Conservation (phyloP, 1,140 invertebrate species). For the Neodiprion lecontei region DNA sequence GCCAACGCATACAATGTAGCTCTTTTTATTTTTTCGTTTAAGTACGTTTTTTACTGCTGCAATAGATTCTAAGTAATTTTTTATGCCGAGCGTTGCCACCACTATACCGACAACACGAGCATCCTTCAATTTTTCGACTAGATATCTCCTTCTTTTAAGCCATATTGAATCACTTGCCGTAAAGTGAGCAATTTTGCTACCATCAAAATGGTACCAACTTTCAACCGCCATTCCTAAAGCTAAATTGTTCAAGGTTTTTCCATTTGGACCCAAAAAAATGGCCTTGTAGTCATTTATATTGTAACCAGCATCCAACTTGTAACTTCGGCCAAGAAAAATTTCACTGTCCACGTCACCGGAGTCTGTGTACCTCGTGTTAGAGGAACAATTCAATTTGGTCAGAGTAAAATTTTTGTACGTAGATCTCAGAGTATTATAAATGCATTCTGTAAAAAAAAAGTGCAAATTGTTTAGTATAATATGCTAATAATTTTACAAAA, state of each 20-base stretch:
- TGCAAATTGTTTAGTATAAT: conserved; percentile 28
- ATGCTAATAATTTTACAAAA: conserved; percentile 18
- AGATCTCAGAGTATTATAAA: conserved; percentile 36
- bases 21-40: conserved; percentile 79
- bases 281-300: conserved; percentile 58
- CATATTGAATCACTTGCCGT: conserved; percentile 61
- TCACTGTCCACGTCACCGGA: conserved; percentile 22
- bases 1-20: conserved; percentile 90
- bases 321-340: conserved; percentile 49
- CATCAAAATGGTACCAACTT: conserved; percentile 62
- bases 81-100: conserved; percentile 84
- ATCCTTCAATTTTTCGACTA: conserved; percentile 90
- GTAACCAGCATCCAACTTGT: conserved; percentile 40
- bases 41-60: conserved; percentile 76
- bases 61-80: conserved; percentile 82
- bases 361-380: conserved; percentile 47
- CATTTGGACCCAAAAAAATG: conserved; percentile 65
- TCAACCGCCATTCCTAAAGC: conserved; percentile 62
- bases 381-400: conserved; percentile 50
- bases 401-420: conserved; percentile 45
- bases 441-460: conserved; percentile 40
- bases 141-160: conserved; percentile 81
- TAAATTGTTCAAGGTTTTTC: conserved; percentile 61
- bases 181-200: conserved; percentile 47
- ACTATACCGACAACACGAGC: conserved; percentile 86